Evolutionary conservation across 2,888 invertebrate species (phyloP), one percentile per base, ranked within the genome.

Genomic region (Idaea aversata): DNA sequence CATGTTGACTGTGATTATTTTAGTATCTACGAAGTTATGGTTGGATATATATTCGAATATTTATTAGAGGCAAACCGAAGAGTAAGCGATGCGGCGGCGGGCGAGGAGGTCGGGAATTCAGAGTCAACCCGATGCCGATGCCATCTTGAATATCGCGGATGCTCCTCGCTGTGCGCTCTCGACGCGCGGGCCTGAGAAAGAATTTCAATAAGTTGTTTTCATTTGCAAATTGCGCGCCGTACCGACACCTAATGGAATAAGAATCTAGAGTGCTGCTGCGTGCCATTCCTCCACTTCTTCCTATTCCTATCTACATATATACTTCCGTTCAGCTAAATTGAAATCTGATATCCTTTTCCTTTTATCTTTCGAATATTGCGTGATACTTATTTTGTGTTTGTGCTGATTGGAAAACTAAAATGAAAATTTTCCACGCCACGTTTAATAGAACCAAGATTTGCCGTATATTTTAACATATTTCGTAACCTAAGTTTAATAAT

Each of bases 191-290:
- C 83, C 68, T 83, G 86, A 80, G 82, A 85, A 91, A 88, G 91
- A 92, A 93, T 92, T 93, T 91, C 92, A 92, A 91, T 92, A 92
- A 92, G 91, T 93, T 91, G 91, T 91, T 90, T 91, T 91, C 91
- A 91, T 93, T 93, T 90, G 91, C 91, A 91, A 92, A 93, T 91
- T 90, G 88, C 88, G 88, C 87, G 83, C 84, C 85, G 80, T 85
- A 82, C 81, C 85, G 91, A 91, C 89, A 91, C 87, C 89, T 91
- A 91, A 91, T 91, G 89, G 89, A 89, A 90, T 88, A 86, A 85
- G 88, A 89, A 90, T 90, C 87, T 82, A 78, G 81, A 81, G 82
- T 80, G 79, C 81, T 81, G 79, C 81, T 81, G 86, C 85, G 81
- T 78, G 78, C 79, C 81, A 72, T 67, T 25, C 59, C 66, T 69